Base-by-base conservation (phyloP, 2,797 vertebrate genomes). In the Acanthurus leucopareius region DNA sequence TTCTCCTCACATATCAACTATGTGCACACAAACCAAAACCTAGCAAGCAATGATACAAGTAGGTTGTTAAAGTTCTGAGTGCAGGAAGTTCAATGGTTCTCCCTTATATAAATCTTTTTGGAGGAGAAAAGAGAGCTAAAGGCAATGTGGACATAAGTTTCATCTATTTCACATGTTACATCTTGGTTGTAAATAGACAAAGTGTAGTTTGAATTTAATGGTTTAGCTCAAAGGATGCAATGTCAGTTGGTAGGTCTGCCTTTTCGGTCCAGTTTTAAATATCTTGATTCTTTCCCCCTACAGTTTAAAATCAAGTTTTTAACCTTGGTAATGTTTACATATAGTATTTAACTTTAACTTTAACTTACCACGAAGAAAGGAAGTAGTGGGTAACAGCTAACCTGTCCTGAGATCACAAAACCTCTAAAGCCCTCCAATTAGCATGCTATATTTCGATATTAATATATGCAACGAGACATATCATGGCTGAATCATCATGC, bases 1-100 rank as follows among this genome's bases (percentile, higher is more conserved):
- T 84, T 84, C 79, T 22, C 11, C 56, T 80, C 80, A 66, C 66
- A 71, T 69, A 53, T 69, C 17, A 25, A n/a, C 20, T 32, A 32
- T 65, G 28, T 0, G 3, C 17, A 40, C 19, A 42, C 35, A 28
- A 40, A 63, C 14, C 20, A 22, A 49, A 49, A 7, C 15, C 53
- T 32, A 32, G 62, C 7, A 35, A 7, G 20, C 53, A 62, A 40
- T 8, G 5, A 54, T 58, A 60, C 16, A 52, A 48, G 20, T 19
- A 48, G 63, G 38, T 5, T 59, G 61, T 56, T 61, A 60, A 80
- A 60, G 57, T 44, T 58, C 25, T 16, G 15, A 16, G 48, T 48
- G 44, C 4, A 40, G 44, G 17, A 14, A 2, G 58, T 70, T 72
- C 61, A 71, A 58, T 48, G 59, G 44, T 48, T 70, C 14, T 28